Evolutionary conservation across 92 coral and sea anemone species (phyloP), one percentile per base, ranked within the genome.

Genomic region (Zoanthus sansibaricus): DNA sequence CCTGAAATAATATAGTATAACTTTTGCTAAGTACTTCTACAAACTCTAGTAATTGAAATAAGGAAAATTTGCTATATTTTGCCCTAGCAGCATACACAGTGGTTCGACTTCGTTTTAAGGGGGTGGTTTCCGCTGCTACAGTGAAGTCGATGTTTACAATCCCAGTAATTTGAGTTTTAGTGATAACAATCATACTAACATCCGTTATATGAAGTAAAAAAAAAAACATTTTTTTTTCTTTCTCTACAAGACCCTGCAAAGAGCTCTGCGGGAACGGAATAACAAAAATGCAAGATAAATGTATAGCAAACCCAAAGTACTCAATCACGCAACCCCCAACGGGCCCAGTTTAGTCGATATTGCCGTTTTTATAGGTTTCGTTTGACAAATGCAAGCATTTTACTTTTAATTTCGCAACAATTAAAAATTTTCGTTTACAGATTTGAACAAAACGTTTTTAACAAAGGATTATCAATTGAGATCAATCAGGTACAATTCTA

Each of bases 281-380:
- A 79, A 45, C 45, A 17, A 37, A 62, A 10, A 79, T 13, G 48
- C 56, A 64, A 20, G 10, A 30, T 80, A 37, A 80, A 46, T 12
- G 44, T 21, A 25, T 25, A 25, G 25, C 25, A 25, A 25, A 25
- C 25, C 25, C 25, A 25, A 80, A 20, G 21, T 80, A n/a, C 20
- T 37, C 46, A 45, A 80, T 80, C 85, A 80, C 85, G 85, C 85
- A 66, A 80, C 14, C 62, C 25, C 1, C 12, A 80, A 67, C 14
- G 17, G 8, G 58, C 49, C 18, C 7, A 6, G 32, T 55, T 58
- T 78, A 32, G 10, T 54, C 30, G 9, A 31, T 16, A 56, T 20
- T 16, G 15, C 47, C 6, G 25, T 10, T 44, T 20, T 12, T 20
- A 13, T 15, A 64, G 37, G 18, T 12, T 37, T 44, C 14, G 21